Percentiles rank a stretch among this genome's conserved stretches.
phyloP scores from a whole-genome alignment of 2,113 vertebrate species.

The Pongo pygmaeus region DNA sequence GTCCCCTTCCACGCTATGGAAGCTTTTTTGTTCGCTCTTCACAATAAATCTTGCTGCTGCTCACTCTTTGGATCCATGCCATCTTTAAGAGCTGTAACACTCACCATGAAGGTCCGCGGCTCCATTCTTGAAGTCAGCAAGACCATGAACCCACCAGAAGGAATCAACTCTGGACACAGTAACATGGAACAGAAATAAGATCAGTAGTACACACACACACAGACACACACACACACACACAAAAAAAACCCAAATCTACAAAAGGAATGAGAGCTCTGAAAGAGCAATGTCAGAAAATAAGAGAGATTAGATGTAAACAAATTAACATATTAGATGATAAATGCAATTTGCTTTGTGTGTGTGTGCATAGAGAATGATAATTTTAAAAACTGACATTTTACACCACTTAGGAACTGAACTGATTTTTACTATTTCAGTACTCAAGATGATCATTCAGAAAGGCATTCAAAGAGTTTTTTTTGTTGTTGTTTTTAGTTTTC shows the following conservation, averaged over 20 bases:
- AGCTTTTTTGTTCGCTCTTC: no score
- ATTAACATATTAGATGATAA: neutral
- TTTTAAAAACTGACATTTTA: neutral
- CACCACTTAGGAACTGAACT: neutral
- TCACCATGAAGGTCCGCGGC: no score
- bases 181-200: neutral
- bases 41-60: no score
- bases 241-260: neutral
- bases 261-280: neutral
- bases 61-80: no score
- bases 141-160: no score
- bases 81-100: no score
- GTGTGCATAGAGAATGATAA: neutral
- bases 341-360: neutral
- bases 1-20: no score
- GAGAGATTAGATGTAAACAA: neutral
- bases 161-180: no score
- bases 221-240: no score
- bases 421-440: neutral
- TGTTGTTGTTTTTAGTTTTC: neutral
- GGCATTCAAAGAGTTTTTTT: neutral
- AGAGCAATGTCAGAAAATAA: neutral
- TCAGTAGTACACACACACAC: neutral
- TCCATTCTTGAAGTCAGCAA: no score
- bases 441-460: neutral